Evolutionary conservation across 2,113 vertebrate genomes (phyloP).

Genomic region (Channa argus): DNA sequence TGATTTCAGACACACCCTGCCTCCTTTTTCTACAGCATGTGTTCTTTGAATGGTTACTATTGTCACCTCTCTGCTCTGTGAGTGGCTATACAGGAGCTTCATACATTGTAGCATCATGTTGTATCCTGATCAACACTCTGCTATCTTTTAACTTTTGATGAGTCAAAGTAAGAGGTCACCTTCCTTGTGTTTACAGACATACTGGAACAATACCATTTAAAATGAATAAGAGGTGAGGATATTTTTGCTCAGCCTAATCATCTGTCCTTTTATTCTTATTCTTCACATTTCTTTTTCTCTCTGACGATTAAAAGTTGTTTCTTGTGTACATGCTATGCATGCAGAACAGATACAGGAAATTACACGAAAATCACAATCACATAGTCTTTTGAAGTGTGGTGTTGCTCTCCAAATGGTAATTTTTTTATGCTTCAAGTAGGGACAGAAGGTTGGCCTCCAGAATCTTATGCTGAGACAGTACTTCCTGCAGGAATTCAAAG

Average conservation of each 20-base stretch:
- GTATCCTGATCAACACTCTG: constrained; percentile 90
- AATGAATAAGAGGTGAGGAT: constrained; percentile 81
- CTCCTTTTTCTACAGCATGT: constrained; percentile 86
- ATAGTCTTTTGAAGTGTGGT: too few relatives aligned
- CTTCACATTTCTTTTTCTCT: too few relatives aligned
- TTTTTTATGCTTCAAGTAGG: too few relatives aligned
- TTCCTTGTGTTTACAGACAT: too few relatives aligned
- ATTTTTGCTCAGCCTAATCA: constrained; percentile 87
- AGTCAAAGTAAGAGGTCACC: constrained; percentile 87
- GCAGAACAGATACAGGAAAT: too few relatives aligned
- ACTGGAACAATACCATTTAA: too few relatives aligned
- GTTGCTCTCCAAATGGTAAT: too few relatives aligned
- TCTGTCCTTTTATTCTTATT: constrained; percentile 70
- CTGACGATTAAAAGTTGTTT: too few relatives aligned
- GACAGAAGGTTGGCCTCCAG: too few relatives aligned
- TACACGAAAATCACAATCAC: too few relatives aligned
- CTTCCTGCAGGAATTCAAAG: constrained; percentile 84
- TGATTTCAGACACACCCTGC: constrained; percentile 88
- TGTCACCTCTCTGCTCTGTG: constrained; percentile 85
- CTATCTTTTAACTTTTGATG: constrained; percentile 96
- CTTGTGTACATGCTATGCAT: too few relatives aligned
- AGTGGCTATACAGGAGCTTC: constrained; percentile 92
- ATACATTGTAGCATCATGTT: constrained; percentile 86
- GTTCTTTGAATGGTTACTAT: constrained; percentile 84
- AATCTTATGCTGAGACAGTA: too few relatives aligned